Conservation (phyloP, 1,140 invertebrate species). For the Globodera rostochiensis region DNA sequence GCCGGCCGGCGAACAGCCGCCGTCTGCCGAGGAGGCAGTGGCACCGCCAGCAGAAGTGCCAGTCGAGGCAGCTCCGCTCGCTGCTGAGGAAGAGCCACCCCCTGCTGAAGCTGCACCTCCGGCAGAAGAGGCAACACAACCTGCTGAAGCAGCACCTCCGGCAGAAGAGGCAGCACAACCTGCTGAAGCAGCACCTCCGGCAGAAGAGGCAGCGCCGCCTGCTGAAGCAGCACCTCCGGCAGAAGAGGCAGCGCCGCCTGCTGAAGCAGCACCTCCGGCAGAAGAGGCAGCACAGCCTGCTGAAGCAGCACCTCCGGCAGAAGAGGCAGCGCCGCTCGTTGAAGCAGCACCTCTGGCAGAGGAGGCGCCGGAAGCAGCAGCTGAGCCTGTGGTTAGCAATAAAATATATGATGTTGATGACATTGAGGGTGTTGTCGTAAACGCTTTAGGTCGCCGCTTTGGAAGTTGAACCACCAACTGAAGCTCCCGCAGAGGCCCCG, state of each 20-base stretch:
- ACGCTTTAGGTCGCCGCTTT: neutral
- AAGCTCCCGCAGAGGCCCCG: conserved; percentile 7
- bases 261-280: neutral
- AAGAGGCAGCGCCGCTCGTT: neutral
- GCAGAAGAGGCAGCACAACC: conserved; percentile 1
- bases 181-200: conserved; percentile 9
- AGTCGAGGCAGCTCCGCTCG: neutral
- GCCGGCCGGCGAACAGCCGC: conserved; percentile 5
- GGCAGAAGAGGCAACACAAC: neutral
- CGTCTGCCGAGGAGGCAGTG: neutral
- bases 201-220: conserved; percentile 11
- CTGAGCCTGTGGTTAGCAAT: neutral
- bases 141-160: neutral
- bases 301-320: conserved; percentile 4
- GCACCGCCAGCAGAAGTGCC: neutral
- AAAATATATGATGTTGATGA: too few species aligned
- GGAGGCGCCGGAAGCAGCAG: neutral
- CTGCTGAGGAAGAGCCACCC: neutral
- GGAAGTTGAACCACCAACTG: neutral
- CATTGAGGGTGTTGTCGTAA: neutral
- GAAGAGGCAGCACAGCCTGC: conserved; percentile 10
- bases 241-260: neutral
- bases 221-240: conserved; percentile 8
- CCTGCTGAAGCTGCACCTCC: conserved; percentile 9
- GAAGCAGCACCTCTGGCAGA: neutral